Evolutionary conservation across 2,113 vertebrate genomes (phyloP), one percentile per base, ranked within the genome.

Genomic region (Larimichthys crocea): DNA sequence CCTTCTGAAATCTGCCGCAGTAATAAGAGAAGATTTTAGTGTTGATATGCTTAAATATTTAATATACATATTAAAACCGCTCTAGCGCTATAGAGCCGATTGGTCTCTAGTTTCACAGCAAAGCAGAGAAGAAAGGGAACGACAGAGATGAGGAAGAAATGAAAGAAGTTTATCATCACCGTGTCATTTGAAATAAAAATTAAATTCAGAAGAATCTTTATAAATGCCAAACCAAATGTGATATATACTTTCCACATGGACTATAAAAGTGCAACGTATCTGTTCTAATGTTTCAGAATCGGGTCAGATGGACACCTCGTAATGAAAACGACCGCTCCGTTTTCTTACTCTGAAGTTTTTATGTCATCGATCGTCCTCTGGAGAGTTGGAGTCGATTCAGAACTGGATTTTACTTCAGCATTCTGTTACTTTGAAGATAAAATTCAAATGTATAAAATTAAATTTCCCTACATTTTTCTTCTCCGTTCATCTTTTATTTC

Each of bases 301-400:
- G 0, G 0, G 80, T 77, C 8, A 84, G 6, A 96, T 95, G 95
- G 95, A 96, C 40, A 95, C 93, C 5, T 94, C 94, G 1, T 92
- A 93, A 92, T 85, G 84, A 89, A 82, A 68, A 79, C 1, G 42
- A 44, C 40, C 2, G 14, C 17, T 31, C 17, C 48, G 26, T 55
- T 29, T 74, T 69, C 60, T 76, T 57, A 63, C 66, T 79, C 12
- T 83, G 46, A 89, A 74, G 55, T 72, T 85, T 72, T 76, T 42
- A 62, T 66, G 62, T 78, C 63, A 49, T 84, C 0, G 5, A 3
- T 64, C 9, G 4, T 74, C 59, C 29, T 53, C 31, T 42, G 40
- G 3, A 16, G 29, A 5, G 10, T 76, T 50, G 44, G 31, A 72
- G 49, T 69, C 62, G 0, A 3, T 71, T 87, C 48, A 63, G 29